phyloP scores from a whole-genome alignment of 2,888 invertebrate genomes.

The Leptopilina syphax region DNA sequence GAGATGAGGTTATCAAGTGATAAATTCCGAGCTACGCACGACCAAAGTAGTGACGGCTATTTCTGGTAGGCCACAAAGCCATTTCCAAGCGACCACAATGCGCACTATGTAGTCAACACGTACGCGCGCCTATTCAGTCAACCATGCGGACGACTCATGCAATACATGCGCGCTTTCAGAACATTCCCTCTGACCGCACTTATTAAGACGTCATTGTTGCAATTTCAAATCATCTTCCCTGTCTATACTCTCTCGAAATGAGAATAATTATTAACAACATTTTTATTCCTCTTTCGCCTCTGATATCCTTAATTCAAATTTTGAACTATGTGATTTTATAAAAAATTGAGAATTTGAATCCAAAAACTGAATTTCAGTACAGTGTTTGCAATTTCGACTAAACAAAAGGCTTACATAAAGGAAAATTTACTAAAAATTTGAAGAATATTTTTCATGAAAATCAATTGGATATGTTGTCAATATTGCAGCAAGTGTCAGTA shows the following conservation, averaged over 20 bases:
- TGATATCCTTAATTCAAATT: too few species aligned
- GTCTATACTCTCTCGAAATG: background rate
- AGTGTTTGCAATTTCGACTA: too few species aligned
- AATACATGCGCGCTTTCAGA: constrained; percentile 54
- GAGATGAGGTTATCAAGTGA: constrained; percentile 54
- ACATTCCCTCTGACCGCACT: constrained; percentile 72
- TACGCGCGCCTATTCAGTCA: constrained; percentile 47
- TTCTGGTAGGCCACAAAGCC: constrained; percentile 69
- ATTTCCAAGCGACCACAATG: constrained; percentile 74
- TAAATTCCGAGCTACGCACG: constrained; percentile 59
- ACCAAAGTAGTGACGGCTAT: constrained; percentile 64
- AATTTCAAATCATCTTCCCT: constrained; percentile 66
- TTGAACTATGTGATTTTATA: too few species aligned
- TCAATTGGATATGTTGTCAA: too few species aligned
- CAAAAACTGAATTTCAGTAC: too few species aligned
- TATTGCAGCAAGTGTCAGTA: too few species aligned
- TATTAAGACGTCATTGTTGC: constrained; percentile 74
- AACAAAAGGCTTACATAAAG: too few species aligned
- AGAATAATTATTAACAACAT: background rate
- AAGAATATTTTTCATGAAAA: too few species aligned
- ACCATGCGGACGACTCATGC: constrained; percentile 53
- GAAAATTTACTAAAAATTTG: too few species aligned
- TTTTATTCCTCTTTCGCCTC: too few species aligned
- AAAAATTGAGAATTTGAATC: too few species aligned
- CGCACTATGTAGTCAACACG: constrained; percentile 62